Base-by-base conservation (phyloP, 92 coral and sea anemone species). In the Hydrozoanthus gracilis region DNA sequence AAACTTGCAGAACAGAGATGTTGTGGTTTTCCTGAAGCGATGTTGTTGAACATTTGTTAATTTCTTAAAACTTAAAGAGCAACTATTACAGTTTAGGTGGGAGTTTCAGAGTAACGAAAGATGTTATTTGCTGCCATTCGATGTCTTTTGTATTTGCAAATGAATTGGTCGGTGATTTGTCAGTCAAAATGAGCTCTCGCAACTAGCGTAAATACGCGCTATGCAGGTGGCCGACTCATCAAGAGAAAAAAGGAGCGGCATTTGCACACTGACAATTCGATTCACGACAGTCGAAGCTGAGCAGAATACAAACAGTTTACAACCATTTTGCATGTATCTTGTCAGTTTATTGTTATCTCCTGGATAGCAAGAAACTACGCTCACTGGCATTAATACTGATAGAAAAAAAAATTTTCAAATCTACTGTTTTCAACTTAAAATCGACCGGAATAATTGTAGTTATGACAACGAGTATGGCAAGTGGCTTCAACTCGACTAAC, bases 151-250 rank as follows among this genome's bases (percentile, higher is more conserved):
- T 80, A 7, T 66, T 65, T 16, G 73, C 27, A 65, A 65, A 48
- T 64, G 85, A 50, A 17, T 12, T 80, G 10, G 44, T 68, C 44
- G 9, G 73, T 68, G 15, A 68, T 68, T 62, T 14, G 51, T 79
- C 56, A 9, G 44, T 20, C 10, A 4, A 65, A 64, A 48, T 80
- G 82, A 76, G 82, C 47, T 51, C 7, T 76, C 8, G 5, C 14
- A 17, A 51, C 27, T 39, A 46, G 72, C 47, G 62, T 20, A 67
- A 64, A 64, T 80, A 70, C 64, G 75, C 49, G 62, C 56, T 27
- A 4, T 16, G 85, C 85, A 80, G 85, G 85, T 80, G 85, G 16
- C 66, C 13, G 3, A 18, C 17, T 6, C 14, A 8, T 68, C 73
- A 11, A 14, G 16, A 27, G 39, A 14, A 18, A 15, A 67, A 11